Percentiles rank a stretch among this genome's conserved stretches.
phyloP scores from a whole-genome alignment of 2,797 vertebrate species.

The Hydrolagus colliei region DNA sequence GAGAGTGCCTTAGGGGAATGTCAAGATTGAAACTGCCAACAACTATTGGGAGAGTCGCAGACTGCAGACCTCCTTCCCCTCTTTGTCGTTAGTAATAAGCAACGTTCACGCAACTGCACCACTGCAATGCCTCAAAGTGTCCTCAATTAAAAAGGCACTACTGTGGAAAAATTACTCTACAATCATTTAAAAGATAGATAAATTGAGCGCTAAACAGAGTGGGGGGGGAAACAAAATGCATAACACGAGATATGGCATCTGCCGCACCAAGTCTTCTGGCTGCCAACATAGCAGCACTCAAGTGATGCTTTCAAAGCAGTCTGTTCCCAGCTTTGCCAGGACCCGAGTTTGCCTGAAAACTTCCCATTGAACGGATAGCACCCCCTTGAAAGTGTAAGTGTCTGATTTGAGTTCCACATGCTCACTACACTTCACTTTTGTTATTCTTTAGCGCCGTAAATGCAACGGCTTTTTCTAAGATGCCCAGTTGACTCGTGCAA shows the following conservation, averaged over 20 bases:
- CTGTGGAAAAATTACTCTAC: too few relatives aligned
- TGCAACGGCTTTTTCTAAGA: background rate
- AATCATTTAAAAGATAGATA: background rate
- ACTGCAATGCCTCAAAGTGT: too few relatives aligned
- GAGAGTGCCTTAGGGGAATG: too few relatives aligned
- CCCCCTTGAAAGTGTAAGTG: constrained; percentile 16
- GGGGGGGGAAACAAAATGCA: background rate
- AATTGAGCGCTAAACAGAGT: background rate
- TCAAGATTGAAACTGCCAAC: too few relatives aligned
- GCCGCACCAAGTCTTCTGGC: background rate
- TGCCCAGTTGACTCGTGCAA: background rate
- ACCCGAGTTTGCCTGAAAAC: constrained; percentile 29
- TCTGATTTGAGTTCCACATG: constrained; percentile 23
- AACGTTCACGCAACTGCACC: too few relatives aligned
- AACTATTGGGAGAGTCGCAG: too few relatives aligned
- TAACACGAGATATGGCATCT: constrained; percentile 7
- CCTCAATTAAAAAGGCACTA: too few relatives aligned
- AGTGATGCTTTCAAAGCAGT: constrained; percentile 13
- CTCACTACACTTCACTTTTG: constrained; percentile 21
- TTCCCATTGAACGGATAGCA: constrained; percentile 25
- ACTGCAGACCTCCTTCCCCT: too few relatives aligned
- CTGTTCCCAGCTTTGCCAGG: constrained; percentile 12
- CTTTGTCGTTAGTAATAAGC: too few relatives aligned
- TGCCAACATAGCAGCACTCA: constrained; percentile 25
- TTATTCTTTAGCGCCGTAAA: background rate